These are phyloP conservation scores for Agapornis canus DNA, from an alignment of 2,797 vertebrate species.

Conservation along the genomic window DNA sequence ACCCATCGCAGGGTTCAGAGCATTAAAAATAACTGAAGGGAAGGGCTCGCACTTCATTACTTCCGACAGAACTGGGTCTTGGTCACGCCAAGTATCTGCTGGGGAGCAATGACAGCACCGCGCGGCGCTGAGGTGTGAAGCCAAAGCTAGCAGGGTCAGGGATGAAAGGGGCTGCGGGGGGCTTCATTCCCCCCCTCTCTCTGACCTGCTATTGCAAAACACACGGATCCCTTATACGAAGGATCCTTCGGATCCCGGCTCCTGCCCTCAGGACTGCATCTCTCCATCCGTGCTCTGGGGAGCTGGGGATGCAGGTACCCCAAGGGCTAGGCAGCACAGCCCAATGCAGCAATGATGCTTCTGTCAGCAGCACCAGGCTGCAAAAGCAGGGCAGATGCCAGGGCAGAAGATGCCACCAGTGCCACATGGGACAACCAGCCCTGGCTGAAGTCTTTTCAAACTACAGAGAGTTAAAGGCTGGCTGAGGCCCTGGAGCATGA, in stretches of 20 bases:
- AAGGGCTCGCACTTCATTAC: constrained; percentile 43
- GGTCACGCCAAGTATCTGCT: background rate
- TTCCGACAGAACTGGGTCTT: constrained; percentile 55
- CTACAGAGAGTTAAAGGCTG: constrained; percentile 62
- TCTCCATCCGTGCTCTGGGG: fast-evolving
- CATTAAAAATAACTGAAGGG: constrained; percentile 64
- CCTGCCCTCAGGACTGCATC: fast-evolving
- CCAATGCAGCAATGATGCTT: background rate
- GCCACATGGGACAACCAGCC: background rate
- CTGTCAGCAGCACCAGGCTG: fast-evolving
- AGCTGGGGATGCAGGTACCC: background rate
- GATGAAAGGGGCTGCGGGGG: background rate
- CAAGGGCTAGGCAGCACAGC: background rate
- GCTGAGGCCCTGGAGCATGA: constrained; percentile 5
- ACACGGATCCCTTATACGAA: fast-evolving
- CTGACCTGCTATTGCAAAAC: fast-evolving
- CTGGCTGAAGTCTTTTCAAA: background rate
- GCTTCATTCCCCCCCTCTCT: background rate
- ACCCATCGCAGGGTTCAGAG: background rate
- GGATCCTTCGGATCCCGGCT: background rate
- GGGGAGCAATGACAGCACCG: background rate
- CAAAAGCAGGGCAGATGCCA: background rate
- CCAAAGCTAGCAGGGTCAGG: background rate
- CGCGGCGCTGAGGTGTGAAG: background rate
- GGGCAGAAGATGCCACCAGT: background rate